These are phyloP conservation scores for Scaptomyza graminum DNA, from an alignment of 1,140 invertebrate genomes.

Conservation along the genomic window DNA sequence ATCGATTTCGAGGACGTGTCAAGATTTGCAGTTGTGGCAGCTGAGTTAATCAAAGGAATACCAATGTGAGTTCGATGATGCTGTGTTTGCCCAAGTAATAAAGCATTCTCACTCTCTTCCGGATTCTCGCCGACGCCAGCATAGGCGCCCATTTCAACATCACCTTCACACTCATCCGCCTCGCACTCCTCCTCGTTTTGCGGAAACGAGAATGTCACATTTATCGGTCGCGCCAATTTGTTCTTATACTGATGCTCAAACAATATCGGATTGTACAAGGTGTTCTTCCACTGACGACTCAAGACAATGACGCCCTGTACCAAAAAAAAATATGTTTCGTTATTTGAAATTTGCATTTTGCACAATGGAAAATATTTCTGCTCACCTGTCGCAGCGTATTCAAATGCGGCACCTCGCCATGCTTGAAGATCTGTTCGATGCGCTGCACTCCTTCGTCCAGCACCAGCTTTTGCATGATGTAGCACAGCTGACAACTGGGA, in stretches of 20 bases:
- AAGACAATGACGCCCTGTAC: conserved; percentile 94
- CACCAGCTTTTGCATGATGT: conserved; percentile 94
- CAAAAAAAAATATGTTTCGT: conserved; percentile 34
- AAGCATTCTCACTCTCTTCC: conserved; percentile 84
- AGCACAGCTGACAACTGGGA: conserved; percentile 96
- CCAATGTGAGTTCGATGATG: conserved; percentile 84
- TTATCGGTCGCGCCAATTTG: conserved; percentile 91
- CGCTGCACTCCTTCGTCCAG: conserved; percentile 89
- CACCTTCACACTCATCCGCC: conserved; percentile 81
- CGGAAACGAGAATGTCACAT: conserved; percentile 94
- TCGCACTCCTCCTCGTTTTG: conserved; percentile 88
- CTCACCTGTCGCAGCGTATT: conserved; percentile 93
- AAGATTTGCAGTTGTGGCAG: conserved; percentile 45
- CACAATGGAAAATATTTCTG: background rate
- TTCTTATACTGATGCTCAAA: conserved; percentile 95
- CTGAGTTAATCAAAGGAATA: conserved; percentile 83
- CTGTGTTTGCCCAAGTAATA: conserved; percentile 84
- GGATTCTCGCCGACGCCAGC: conserved; percentile 81
- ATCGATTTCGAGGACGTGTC: background rate
- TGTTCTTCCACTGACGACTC: conserved; percentile 98
- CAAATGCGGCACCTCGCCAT: conserved; percentile 92
- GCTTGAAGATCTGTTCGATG: conserved; percentile 93
- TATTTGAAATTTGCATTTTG: no score
- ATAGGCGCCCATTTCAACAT: conserved; percentile 81
- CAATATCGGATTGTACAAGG: conserved; percentile 95